phyloP scores from a whole-genome alignment of 2,888 invertebrate genomes.

The Liodrosophila aerea region DNA sequence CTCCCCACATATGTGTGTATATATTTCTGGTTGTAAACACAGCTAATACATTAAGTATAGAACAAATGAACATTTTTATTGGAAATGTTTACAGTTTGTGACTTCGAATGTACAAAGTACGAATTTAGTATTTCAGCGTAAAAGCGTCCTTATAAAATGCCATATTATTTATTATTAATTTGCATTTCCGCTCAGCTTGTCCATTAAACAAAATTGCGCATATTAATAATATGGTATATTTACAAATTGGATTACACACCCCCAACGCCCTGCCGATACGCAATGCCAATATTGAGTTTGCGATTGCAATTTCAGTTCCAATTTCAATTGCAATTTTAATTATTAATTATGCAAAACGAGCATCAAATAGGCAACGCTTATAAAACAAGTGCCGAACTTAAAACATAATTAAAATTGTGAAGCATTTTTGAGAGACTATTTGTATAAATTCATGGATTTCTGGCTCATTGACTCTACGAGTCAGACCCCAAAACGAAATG shows the following conservation, averaged over 20 bases:
- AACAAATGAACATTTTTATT: too few relatives aligned
- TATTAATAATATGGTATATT: slow-evolving; percentile 58
- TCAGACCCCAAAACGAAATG: slow-evolving; percentile 63
- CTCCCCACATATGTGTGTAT: too few relatives aligned
- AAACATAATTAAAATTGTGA: slow-evolving; percentile 1
- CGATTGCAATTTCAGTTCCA: slow-evolving; percentile 30
- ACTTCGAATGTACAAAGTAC: too few relatives aligned
- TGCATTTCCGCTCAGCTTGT: slow-evolving; percentile 59
- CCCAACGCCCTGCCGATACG: not conserved
- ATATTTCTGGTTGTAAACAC: too few relatives aligned
- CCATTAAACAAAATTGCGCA: slow-evolving; percentile 54
- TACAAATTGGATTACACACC: slow-evolving; percentile 66
- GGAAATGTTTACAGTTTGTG: too few relatives aligned
- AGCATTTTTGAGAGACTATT: slow-evolving; percentile 8
- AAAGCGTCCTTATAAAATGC: slow-evolving; percentile 27
- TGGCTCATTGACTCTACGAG: too few relatives aligned
- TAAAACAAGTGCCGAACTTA: not conserved
- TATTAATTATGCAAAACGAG: slow-evolving; percentile 46
- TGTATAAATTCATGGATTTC: not conserved
- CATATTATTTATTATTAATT: slow-evolving; percentile 63
- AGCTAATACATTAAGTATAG: too few relatives aligned
- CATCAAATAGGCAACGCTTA: slow-evolving; percentile 7
- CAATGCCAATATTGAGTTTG: slow-evolving; percentile 10
- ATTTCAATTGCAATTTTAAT: slow-evolving; percentile 36
- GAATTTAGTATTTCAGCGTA: not conserved